Percentiles rank a stretch among this genome's conserved stretches.
Conservation (phyloP, 2,797 vertebrate genomes). For the Rhodeus uyekii region DNA sequence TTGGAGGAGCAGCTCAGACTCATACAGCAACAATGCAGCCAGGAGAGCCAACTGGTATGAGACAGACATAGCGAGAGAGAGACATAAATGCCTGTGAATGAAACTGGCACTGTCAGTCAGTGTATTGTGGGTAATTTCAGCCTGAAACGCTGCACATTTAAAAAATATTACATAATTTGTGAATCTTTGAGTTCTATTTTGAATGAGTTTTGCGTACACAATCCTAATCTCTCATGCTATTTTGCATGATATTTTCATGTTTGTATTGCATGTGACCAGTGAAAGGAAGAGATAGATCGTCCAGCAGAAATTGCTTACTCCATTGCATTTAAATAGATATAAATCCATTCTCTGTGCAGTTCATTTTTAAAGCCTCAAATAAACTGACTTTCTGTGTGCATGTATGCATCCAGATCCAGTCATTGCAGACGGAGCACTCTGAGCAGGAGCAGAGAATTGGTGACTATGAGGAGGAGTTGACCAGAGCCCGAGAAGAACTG, state of each 20-base stretch:
- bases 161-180: background rate
- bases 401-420: constrained; percentile 80
- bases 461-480: constrained; percentile 89
- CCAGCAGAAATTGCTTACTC: background rate
- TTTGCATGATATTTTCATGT: constrained; percentile 5
- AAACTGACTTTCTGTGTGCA: background rate
- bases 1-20: constrained; percentile 90
- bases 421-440: constrained; percentile 87
- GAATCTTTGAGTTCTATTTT: background rate
- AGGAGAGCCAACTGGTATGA: constrained; percentile 88
- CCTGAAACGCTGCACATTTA: background rate
- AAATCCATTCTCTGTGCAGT: background rate
- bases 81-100: background rate
- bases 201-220: background rate
- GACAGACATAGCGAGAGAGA: background rate
- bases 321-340: background rate
- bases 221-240: background rate
- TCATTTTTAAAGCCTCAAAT: background rate
- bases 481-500: constrained; percentile 89
- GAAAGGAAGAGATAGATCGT: background rate
- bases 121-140: background rate
- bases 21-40: constrained; percentile 87
- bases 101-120: background rate
- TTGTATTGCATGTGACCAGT: background rate
- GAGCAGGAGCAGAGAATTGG: constrained; percentile 92